A percentile compares a stretch with the other conserved stretches of the same genome.
These are phyloP conservation scores for Dinoponera quadriceps DNA, from an alignment of 1,140 invertebrate genomes.

Conservation along the genomic window DNA sequence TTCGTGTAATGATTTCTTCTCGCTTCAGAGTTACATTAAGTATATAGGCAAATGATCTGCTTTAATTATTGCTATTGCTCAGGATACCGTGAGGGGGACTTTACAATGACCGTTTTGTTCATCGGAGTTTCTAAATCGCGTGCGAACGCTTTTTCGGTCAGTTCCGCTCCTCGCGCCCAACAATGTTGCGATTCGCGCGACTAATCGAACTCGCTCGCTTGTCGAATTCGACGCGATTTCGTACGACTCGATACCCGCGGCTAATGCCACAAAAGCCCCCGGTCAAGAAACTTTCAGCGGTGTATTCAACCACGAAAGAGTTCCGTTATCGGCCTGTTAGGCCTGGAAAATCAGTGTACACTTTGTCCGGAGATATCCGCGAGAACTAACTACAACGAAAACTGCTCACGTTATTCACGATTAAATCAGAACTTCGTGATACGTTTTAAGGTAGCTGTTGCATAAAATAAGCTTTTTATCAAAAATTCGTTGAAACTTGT, in stretches of 20 bases:
- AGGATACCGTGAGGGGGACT: background rate
- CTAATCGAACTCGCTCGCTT: conserved; percentile 5
- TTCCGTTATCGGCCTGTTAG: conserved; percentile 46
- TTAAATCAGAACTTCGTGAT: no score
- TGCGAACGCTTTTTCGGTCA: conserved; percentile 4
- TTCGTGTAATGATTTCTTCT: background rate
- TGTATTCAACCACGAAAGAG: conserved; percentile 43
- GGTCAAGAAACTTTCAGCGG: conserved; percentile 47
- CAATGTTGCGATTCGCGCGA: conserved; percentile 15
- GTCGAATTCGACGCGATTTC: conserved; percentile 48
- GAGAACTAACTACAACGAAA: background rate
- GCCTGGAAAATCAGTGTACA: conserved; percentile 19
- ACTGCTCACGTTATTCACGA: background rate
- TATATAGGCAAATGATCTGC: background rate
- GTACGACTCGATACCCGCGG: conserved; percentile 26
- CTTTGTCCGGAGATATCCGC: background rate
- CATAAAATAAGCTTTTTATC: no score
- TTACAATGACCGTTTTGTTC: background rate
- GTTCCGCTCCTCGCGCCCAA: conserved; percentile 36
- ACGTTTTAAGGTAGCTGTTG: no score
- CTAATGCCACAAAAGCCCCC: conserved; percentile 49
- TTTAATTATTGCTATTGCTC: background rate
- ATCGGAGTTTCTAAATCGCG: conserved; percentile 3
- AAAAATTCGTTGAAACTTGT: no score
- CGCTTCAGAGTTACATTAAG: background rate